Evolutionary conservation across 2,888 invertebrate species (phyloP).

Genomic region (Polylopha cassiicola): DNA sequence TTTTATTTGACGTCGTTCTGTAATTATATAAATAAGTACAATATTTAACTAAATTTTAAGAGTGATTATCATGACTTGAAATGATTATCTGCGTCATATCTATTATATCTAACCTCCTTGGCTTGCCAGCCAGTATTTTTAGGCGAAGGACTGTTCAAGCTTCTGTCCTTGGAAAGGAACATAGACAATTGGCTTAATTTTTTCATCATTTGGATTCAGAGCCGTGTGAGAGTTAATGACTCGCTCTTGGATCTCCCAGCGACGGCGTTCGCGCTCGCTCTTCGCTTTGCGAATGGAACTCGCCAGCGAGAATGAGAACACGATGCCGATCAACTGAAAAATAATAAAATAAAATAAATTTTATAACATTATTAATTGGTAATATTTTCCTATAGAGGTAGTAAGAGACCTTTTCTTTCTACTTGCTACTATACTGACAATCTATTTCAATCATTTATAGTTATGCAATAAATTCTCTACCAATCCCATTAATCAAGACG

Average conservation of each 20-base stretch:
- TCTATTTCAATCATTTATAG: too few relatives aligned
- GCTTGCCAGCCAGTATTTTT: conserved; percentile 27
- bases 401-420: too few relatives aligned
- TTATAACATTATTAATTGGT: background rate
- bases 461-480: too few relatives aligned
- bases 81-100: too few relatives aligned
- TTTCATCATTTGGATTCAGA: conserved; percentile 58
- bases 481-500: too few relatives aligned
- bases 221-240: conserved; percentile 72
- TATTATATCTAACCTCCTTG: too few relatives aligned
- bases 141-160: conserved; percentile 50
- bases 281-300: conserved; percentile 88
- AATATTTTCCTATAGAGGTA: too few relatives aligned
- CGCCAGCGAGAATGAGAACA: conserved; percentile 93
- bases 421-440: too few relatives aligned
- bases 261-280: conserved; percentile 82
- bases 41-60: too few relatives aligned
- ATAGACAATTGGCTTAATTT: conserved; percentile 59
- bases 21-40: too few relatives aligned
- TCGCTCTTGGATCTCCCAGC: conserved; percentile 81
- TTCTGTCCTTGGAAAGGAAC: conserved; percentile 68
- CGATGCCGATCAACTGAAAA: conserved; percentile 87
- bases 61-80: too few relatives aligned
- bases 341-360: conserved; percentile 23
- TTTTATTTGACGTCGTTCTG: too few relatives aligned